Conservation (phyloP, 2,888 invertebrate species). For the Apotomis betuletana region DNA sequence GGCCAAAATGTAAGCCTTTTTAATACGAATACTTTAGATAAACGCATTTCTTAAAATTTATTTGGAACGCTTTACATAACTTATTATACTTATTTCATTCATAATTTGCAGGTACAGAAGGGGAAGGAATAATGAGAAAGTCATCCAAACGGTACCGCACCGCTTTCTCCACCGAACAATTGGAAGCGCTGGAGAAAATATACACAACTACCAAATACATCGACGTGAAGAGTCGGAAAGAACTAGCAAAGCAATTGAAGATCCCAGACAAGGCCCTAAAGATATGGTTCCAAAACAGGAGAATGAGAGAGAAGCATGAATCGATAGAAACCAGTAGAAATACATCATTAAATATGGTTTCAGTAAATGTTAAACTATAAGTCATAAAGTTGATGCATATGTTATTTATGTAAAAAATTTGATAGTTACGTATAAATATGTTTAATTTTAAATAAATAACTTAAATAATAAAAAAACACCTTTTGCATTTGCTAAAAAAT, state of each 20-base stretch:
- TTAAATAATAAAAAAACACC: no score
- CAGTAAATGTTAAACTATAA: conserved; percentile 8
- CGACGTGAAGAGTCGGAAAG: background rate
- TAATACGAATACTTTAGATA: background rate
- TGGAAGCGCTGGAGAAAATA: conserved; percentile 12
- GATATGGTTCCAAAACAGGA: conserved; percentile 26
- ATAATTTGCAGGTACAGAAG: background rate
- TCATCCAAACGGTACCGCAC: conserved; percentile 8
- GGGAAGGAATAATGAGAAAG: background rate
- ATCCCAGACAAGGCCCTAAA: conserved; percentile 22
- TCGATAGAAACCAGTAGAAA: background rate
- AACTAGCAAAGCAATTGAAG: conserved; percentile 4
- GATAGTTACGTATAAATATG: no score
- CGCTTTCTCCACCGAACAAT: conserved; percentile 9
- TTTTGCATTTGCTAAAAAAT: no score
- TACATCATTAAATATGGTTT: conserved; percentile 3
- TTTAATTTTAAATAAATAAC: no score
- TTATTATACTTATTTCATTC: background rate
- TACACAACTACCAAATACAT: background rate
- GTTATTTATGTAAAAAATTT: no score
- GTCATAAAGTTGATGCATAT: background rate
- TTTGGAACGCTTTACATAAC: no score
- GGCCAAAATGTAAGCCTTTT: background rate
- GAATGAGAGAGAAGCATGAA: conserved; percentile 16
- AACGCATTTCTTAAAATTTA: no score